Evolutionary conservation across 1,140 invertebrate species (phyloP).

Genomic region (Orchesella cincta): DNA sequence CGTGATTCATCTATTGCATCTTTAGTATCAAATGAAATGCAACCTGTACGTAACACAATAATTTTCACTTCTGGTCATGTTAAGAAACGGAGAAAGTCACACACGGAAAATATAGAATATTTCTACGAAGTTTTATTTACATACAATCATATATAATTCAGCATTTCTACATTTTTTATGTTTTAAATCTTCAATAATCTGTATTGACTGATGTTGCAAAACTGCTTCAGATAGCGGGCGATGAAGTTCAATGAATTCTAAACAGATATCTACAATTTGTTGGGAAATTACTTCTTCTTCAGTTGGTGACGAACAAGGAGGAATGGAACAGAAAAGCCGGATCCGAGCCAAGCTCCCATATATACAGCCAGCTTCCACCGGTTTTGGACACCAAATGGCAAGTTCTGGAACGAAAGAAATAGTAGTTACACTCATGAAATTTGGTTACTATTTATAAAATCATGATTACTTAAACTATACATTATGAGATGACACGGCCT

Average conservation of each 20-base stretch:
- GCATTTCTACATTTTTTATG: not conserved
- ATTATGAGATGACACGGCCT: too few relatives aligned
- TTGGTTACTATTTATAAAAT: too few relatives aligned
- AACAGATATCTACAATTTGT: not conserved
- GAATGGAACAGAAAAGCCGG: constrained; percentile 25
- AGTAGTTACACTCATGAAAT: too few relatives aligned
- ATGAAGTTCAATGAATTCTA: too few relatives aligned
- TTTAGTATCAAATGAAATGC: not conserved
- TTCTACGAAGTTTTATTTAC: constrained; percentile 16
- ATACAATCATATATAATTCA: not conserved
- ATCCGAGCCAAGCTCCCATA: constrained; percentile 22
- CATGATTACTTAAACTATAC: too few relatives aligned
- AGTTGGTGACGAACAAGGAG: constrained; percentile 32
- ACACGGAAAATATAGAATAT: too few relatives aligned
- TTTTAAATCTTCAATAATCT: not conserved
- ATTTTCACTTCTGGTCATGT: too few relatives aligned
- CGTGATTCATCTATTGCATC: too few relatives aligned
- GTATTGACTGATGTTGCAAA: constrained; percentile 1
- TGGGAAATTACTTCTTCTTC: constrained; percentile 17
- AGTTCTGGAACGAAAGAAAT: constrained; percentile 9
- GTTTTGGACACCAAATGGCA: constrained; percentile 20
- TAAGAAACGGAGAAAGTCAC: too few relatives aligned
- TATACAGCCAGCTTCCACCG: constrained; percentile 22
- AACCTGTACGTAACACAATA: not conserved
- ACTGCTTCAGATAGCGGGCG: too few relatives aligned